A percentile compares a stretch with the other conserved stretches of the same genome.
Conservation (phyloP, 2,888 invertebrate genomes). For the Stenotaenia linearis region DNA sequence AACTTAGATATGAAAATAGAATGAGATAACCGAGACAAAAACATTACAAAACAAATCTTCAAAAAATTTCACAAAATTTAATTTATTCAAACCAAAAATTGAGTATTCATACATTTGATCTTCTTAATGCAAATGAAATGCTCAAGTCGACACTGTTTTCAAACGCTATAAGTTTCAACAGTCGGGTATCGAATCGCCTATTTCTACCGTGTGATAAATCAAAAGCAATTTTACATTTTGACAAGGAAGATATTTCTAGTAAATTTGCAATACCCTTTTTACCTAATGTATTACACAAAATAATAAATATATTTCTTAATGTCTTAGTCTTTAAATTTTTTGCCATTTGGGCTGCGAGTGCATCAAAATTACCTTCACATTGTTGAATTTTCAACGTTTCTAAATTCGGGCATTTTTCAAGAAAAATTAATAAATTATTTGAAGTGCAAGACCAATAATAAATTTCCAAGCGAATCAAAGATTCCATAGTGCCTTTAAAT, state of each 20-base stretch:
- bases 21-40: no score
- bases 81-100: no score
- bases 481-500: not conserved
- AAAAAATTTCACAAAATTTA: no score
- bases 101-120: not conserved
- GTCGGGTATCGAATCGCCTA: not conserved
- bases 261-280: not conserved
- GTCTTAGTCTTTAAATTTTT: not conserved
- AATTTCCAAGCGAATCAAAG: not conserved
- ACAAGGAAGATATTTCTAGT: not conserved
- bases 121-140: not conserved
- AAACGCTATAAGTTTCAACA: not conserved
- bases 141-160: not conserved
- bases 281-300: not conserved
- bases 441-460: not conserved
- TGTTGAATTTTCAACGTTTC: not conserved
- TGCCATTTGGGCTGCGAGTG: not conserved
- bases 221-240: not conserved
- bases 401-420: not conserved
- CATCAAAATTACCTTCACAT: not conserved
- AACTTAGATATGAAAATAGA: not conserved
- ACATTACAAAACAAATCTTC: no score
- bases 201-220: not conserved
- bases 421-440: not conserved
- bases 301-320: not conserved